These are phyloP conservation scores for Zapornia atra DNA, from an alignment of 2,113 vertebrate species.

Conservation along the genomic window DNA sequence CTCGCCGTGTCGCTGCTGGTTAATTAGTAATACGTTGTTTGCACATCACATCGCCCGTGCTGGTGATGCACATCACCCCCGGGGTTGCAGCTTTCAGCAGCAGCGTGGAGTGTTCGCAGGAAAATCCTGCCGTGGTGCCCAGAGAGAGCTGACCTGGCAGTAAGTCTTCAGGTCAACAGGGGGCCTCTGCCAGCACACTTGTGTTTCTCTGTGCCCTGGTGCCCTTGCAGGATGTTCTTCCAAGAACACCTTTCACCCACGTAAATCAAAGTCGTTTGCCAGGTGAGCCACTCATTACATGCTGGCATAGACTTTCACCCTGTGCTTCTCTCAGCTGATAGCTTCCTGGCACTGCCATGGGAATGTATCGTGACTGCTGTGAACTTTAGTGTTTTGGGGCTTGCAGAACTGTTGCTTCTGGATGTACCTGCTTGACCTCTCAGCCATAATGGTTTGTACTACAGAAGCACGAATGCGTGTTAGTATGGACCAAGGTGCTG, in stretches of 20 bases:
- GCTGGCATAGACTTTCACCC: neutral
- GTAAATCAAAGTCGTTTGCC: neutral
- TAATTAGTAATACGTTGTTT: neutral
- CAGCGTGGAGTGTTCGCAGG: neutral
- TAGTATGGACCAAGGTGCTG: neutral
- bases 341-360: rapidly evolving
- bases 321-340: neutral
- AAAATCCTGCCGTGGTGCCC: neutral
- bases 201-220: neutral
- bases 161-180: neutral
- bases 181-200: neutral
- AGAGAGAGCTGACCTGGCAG: neutral
- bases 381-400: neutral
- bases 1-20: neutral
- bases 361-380: rapidly evolving
- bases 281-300: neutral
- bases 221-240: neutral
- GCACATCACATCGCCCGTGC: neutral
- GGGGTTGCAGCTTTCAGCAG: neutral
- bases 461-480: neutral
- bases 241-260: neutral
- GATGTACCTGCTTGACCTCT: neutral
- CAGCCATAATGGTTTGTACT: neutral
- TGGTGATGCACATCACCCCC: neutral
- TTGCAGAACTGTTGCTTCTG: neutral